phyloP scores from a whole-genome alignment of 2,888 invertebrate species.

The Operophtera brumata region DNA sequence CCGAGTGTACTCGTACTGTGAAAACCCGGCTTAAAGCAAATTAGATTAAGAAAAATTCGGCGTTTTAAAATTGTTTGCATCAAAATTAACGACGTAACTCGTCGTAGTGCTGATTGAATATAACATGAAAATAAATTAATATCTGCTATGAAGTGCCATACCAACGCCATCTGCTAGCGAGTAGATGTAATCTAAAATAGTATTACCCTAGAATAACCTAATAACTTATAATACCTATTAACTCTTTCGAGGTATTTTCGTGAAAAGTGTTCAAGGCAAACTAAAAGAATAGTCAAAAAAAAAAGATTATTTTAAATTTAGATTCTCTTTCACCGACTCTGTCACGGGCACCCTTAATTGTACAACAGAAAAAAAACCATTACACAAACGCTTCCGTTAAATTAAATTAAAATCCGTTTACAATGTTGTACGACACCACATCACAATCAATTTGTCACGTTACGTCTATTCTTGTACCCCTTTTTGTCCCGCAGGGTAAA shows the following conservation, averaged over 20 bases:
- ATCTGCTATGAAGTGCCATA: neutral
- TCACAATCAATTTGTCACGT: constrained; percentile 75
- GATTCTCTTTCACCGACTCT: constrained; percentile 2
- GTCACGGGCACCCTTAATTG: constrained; percentile 3
- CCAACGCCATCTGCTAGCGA: constrained; percentile 27
- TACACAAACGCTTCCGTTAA: constrained; percentile 48
- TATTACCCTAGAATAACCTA: too few species aligned
- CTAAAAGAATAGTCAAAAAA: too few species aligned
- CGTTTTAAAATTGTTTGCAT: neutral
- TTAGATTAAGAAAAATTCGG: too few species aligned
- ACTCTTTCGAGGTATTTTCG: too few species aligned
- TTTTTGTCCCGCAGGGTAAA: constrained; percentile 38
- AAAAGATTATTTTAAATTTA: neutral
- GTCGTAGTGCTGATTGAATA: too few species aligned
- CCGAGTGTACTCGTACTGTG: too few species aligned
- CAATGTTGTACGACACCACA: constrained; percentile 58
- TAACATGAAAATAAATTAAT: too few species aligned
- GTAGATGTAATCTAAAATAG: constrained; percentile 7
- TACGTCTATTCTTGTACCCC: constrained; percentile 63
- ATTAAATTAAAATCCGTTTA: constrained; percentile 59
- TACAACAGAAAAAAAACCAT: constrained; percentile 19
- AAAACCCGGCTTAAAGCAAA: too few species aligned
- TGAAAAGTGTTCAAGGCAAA: too few species aligned
- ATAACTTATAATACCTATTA: too few species aligned
- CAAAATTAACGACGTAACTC: too few species aligned